A percentile compares a stretch with the other conserved stretches of the same genome.
Conservation (phyloP, 2,888 invertebrate genomes). For the Melikaiella ostensackeni region DNA sequence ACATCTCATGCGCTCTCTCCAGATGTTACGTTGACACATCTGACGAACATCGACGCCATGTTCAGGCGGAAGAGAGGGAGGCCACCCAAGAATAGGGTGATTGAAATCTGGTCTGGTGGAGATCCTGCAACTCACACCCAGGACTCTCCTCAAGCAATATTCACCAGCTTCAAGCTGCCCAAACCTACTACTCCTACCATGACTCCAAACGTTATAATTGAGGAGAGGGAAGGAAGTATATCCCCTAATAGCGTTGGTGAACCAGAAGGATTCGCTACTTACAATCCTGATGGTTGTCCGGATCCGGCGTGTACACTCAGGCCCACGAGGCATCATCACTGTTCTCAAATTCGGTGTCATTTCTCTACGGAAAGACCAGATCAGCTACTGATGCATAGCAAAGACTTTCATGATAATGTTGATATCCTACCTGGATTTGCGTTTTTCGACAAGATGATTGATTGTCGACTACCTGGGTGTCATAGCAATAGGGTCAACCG, state of each 20-base stretch:
- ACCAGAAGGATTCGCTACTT: constrained; percentile 75
- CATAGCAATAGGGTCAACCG: constrained; percentile 84
- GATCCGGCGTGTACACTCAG: constrained; percentile 86
- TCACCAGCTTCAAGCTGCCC: constrained; percentile 94
- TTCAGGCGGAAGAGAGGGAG: constrained; percentile 95
- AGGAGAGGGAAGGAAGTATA: constrained; percentile 70
- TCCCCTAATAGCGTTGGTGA: constrained; percentile 73
- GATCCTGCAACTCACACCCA: constrained; percentile 77
- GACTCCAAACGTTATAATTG: constrained; percentile 41
- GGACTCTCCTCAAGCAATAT: constrained; percentile 92
- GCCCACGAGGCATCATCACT: constrained; percentile 89
- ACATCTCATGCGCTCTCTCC: constrained; percentile 79
- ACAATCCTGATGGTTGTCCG: constrained; percentile 80
- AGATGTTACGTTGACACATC: constrained; percentile 80
- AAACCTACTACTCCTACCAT: constrained; percentile 78
- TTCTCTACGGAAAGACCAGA: constrained; percentile 89
- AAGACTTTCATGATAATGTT: constrained; percentile 90
- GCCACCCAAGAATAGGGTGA: constrained; percentile 97
- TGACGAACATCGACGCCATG: constrained; percentile 92
- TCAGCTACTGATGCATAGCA: constrained; percentile 88
- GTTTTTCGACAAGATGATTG: constrained; percentile 87
- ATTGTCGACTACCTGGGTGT: constrained; percentile 84
- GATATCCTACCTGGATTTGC: constrained; percentile 92
- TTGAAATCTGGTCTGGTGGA: constrained; percentile 91
- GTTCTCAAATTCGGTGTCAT: constrained; percentile 89